These are phyloP conservation scores for Hedya salicella DNA, from an alignment of 2,888 invertebrate species.

Conservation along the genomic window DNA sequence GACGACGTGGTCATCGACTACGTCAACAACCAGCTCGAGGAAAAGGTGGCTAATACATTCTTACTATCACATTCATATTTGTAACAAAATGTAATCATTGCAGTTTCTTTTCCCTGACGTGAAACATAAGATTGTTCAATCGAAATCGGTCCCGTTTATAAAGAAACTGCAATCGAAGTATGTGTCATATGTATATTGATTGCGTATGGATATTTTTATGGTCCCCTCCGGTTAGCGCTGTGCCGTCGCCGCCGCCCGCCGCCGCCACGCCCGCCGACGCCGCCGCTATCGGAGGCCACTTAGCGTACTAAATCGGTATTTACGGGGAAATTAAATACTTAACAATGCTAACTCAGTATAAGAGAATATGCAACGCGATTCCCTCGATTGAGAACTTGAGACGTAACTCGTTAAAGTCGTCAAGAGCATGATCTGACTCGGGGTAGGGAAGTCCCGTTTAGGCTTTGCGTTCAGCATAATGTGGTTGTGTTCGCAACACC, in stretches of 20 bases:
- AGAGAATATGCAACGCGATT: conserved; percentile 65
- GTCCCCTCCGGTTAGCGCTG: conserved; percentile 82
- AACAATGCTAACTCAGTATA: conserved; percentile 74
- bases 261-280: conserved; percentile 71
- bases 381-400: conserved; percentile 58
- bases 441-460: conserved; percentile 76
- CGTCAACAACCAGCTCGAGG: conserved; percentile 99
- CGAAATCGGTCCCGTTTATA: conserved; percentile 41
- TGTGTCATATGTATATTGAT: conserved; percentile 82
- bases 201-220: conserved; percentile 85
- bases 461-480: conserved; percentile 83
- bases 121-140: conserved; percentile 1
- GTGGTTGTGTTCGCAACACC: conserved; percentile 84
- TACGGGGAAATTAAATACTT: conserved; percentile 84
- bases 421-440: conserved; percentile 78
- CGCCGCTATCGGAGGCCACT: conserved; percentile 80
- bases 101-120: conserved; percentile 71
- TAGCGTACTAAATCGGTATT: conserved; percentile 84
- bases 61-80: conserved; percentile 54
- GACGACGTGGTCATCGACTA: conserved; percentile 99
- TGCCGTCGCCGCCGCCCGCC: conserved; percentile 65
- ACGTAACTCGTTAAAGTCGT: conserved; percentile 58
- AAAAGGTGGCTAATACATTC: conserved; percentile 88
- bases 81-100: conserved; percentile 80
- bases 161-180: conserved; percentile 82